Base-by-base conservation (phyloP, 2,888 invertebrate genomes). In the Heliconius erato region DNA sequence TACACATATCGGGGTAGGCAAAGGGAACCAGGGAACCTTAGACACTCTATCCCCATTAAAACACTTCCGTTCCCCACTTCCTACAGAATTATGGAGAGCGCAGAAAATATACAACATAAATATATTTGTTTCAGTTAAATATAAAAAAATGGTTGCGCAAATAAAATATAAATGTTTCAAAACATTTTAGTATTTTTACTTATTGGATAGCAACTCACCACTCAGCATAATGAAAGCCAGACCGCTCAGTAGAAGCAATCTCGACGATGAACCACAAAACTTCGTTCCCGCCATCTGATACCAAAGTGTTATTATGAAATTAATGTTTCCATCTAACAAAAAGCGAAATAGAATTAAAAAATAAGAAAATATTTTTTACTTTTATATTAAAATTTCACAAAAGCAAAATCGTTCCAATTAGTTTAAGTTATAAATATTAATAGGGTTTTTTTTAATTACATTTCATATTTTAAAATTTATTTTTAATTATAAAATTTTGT, bases 181-280 rank as follows among this genome's bases (percentile, higher is more conserved):
- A 76, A 35, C 14, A 63, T 40, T 63, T n/a, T 76, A 63, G n/a
- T 76, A 63, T 76, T 76, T 63, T 76, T 76, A 63, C 59, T 40
- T 76, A 76, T 76, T 71, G 77, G 44, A 71, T 72, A 71, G 63
- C 68, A 80, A 94, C 95, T 94, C 90, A 95, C 95, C 94, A 93
- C 92, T 94, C 89, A 95, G 89, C 86, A 91, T 91, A 90, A 95
- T 91, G 91, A 94, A 91, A 87, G 91, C 89, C 88, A 90, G 89
- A 87, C 87, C 84, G 85, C 87, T 86, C 86, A 90, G 87, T 84
- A 90, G 85, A 84, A 91, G 87, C 87, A 89, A 87, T 87, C 88
- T 88, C 85, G 88, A 83, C 80, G 86, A 84, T 79, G 86, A 84
- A 85, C 89, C 83, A 85, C 88, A 87, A 85, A 91, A 90, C 88